Percentiles rank a stretch among this genome's conserved stretches.
Conservation (phyloP, 2,797 vertebrate species). For the Poeciliopsis paucimaculata region DNA sequence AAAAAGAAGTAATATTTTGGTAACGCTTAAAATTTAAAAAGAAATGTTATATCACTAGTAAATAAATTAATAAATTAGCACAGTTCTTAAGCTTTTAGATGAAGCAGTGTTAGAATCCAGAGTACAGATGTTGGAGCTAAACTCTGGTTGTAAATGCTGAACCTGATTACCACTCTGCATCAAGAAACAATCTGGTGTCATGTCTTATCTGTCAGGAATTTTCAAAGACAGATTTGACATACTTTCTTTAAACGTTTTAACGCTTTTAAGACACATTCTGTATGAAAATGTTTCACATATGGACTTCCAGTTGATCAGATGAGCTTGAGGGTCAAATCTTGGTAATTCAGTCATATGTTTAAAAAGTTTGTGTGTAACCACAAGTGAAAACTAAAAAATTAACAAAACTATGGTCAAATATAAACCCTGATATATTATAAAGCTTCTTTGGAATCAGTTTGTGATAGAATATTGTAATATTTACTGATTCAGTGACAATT, state of each 20-base stretch:
- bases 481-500: too few species aligned
- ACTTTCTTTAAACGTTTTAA: not conserved
- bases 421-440: too few species aligned
- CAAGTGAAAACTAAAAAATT: not conserved
- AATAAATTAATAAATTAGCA: conserved; percentile 66
- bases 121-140: conserved; percentile 71
- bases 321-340: not conserved
- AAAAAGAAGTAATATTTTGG: conserved; percentile 9
- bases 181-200: too few species aligned
- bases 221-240: not conserved
- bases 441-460: too few species aligned
- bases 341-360: not conserved
- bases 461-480: not conserved
- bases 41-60: conserved; percentile 61
- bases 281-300: not conserved
- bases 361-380: not conserved
- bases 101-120: conserved; percentile 58
- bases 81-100: conserved; percentile 66
- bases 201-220: not conserved
- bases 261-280: not conserved
- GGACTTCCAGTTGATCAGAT: not conserved
- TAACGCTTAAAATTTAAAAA: conserved; percentile 44
- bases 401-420: not conserved
- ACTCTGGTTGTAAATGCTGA: conserved; percentile 57
- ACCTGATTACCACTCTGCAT: not conserved